phyloP scores from a whole-genome alignment of 2,888 invertebrate genomes.

The Dasypogon diadema region DNA sequence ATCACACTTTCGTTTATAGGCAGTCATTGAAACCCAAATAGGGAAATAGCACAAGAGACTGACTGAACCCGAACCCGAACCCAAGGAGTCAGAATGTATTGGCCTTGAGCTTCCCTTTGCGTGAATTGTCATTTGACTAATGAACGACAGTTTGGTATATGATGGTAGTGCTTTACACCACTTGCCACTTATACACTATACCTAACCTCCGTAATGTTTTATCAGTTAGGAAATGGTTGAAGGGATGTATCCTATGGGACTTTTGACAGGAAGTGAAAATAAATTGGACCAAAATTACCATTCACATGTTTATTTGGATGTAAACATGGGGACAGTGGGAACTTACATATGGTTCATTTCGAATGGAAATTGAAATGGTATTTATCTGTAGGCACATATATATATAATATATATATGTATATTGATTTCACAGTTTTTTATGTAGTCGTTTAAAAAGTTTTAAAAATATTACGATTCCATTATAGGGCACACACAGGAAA shows the following conservation, averaged over 20 bases:
- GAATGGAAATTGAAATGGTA: too few relatives aligned
- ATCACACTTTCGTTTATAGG: constrained; percentile 2
- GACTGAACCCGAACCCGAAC: neutral
- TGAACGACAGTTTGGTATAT: neutral
- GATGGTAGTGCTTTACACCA: neutral
- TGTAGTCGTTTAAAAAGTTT: too few relatives aligned
- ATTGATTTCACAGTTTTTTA: too few relatives aligned
- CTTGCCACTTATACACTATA: too few relatives aligned
- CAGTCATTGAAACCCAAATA: neutral
- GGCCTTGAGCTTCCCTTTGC: neutral
- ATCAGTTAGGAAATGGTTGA: too few relatives aligned
- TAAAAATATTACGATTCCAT: too few relatives aligned
- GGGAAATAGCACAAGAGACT: neutral
- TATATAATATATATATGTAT: too few relatives aligned
- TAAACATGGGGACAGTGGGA: neutral
- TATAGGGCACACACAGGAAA: too few relatives aligned
- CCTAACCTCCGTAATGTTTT: too few relatives aligned
- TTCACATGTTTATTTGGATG: neutral
- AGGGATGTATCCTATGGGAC: neutral
- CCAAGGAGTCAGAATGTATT: neutral
- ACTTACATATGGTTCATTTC: too few relatives aligned
- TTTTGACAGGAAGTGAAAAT: neutral
- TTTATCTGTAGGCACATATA: too few relatives aligned
- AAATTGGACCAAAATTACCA: neutral
- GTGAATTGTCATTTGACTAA: neutral